Conservation (phyloP, 92 coral and sea anemone species). For the Porites lobata region DNA sequence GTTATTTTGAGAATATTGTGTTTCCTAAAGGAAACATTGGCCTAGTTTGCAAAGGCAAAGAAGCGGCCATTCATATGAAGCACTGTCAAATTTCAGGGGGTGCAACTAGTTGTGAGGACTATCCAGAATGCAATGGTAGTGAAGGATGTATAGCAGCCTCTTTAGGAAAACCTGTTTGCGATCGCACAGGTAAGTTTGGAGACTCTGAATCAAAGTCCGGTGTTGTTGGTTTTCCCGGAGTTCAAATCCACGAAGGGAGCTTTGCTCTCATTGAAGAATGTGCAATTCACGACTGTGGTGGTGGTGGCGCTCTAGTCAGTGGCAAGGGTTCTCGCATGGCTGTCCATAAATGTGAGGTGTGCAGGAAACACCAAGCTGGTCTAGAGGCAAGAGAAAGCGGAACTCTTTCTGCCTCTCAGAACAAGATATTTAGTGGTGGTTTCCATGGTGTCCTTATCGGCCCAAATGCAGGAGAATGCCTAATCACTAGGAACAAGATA, state of each 20-base stretch:
- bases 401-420: constrained; percentile 48
- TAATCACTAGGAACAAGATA: constrained; percentile 43
- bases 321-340: constrained; percentile 49
- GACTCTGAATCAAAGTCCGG: constrained; percentile 36
- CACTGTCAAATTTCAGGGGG: constrained; percentile 76
- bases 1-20: constrained; percentile 68
- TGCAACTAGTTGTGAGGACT: constrained; percentile 69
- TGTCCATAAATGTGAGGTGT: constrained; percentile 57
- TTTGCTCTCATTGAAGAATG: constrained; percentile 65
- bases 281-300: constrained; percentile 63
- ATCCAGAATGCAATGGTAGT: constrained; percentile 85
- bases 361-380: constrained; percentile 73
- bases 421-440: constrained; percentile 61
- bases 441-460: constrained; percentile 69
- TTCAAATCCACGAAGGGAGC: constrained; percentile 42
- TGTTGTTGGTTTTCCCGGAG: constrained; percentile 51
- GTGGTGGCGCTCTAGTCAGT: constrained; percentile 63
- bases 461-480: constrained; percentile 60
- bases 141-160: constrained; percentile 69
- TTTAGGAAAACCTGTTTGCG: constrained; percentile 56
- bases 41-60: constrained; percentile 15
- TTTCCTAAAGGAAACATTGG: constrained; percentile 51
- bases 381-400: constrained; percentile 79
- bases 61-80: constrained; percentile 23
- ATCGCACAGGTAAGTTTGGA: constrained; percentile 72